Evolutionary conservation across 2,797 vertebrate species (phyloP).

Genomic region (Anniella stebbinsi): DNA sequence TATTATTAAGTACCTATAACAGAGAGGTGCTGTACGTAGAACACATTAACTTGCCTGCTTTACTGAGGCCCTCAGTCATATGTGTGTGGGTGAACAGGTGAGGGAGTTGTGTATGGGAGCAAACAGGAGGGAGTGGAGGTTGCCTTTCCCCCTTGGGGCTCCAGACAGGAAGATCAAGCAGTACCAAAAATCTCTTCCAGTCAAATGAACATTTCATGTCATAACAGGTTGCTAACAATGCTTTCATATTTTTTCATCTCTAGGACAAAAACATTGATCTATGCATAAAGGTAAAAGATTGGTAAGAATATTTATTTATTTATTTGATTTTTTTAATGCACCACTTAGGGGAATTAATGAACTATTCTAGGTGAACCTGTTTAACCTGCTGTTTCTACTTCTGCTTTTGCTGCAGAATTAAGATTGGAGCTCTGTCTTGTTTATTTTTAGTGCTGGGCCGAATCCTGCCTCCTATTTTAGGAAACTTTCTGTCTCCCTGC

Average conservation of each 20-base stretch:
- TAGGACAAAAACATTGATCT: constrained; percentile 67
- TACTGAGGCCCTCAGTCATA: neutral
- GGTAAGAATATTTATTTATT: constrained; percentile 66
- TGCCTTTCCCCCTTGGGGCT: neutral
- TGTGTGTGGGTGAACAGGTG: neutral
- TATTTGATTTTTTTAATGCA: too few relatives aligned
- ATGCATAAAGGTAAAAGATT: constrained; percentile 63
- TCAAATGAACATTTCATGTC: neutral
- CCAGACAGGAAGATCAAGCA: neutral
- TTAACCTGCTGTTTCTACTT: too few relatives aligned
- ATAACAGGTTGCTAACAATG: neutral
- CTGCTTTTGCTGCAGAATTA: too few relatives aligned
- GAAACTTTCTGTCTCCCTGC: too few relatives aligned
- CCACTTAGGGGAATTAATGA: too few relatives aligned
- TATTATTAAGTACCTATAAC: too few relatives aligned
- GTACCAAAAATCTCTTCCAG: constrained; percentile 8
- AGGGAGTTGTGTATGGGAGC: neutral
- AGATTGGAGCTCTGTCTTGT: too few relatives aligned
- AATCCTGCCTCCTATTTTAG: too few relatives aligned
- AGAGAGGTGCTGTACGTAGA: neutral
- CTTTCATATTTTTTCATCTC: constrained; percentile 21
- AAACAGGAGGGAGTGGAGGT: too few relatives aligned
- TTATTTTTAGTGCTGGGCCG: too few relatives aligned
- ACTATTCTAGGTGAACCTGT: too few relatives aligned
- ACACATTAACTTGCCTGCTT: neutral